Conservation (phyloP, 2,797 vertebrate species). For the Takifugu rubripes region DNA sequence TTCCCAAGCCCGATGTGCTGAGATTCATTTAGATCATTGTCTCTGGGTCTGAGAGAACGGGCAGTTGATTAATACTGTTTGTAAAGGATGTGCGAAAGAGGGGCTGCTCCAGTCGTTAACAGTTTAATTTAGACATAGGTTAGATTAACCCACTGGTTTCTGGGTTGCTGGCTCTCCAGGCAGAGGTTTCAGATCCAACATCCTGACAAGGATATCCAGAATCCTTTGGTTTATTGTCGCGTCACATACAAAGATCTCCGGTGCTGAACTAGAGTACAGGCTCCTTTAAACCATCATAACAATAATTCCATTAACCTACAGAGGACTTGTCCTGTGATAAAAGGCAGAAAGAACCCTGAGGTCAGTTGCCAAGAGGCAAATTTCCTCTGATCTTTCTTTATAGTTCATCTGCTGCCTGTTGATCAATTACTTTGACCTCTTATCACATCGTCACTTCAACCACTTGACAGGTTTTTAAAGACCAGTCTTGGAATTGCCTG, state of each 20-base stretch:
- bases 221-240: too few species aligned
- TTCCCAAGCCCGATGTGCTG: slow-evolving; percentile 47
- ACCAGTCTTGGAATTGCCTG: too few species aligned
- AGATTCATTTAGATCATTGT: slow-evolving; percentile 49
- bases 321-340: not conserved
- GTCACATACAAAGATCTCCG: too few species aligned
- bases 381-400: not conserved
- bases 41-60: slow-evolving; percentile 41
- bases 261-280: too few species aligned
- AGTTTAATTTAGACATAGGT: slow-evolving; percentile 52
- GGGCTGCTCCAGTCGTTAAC: slow-evolving; percentile 43
- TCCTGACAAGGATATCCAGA: too few species aligned
- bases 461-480: too few species aligned
- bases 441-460: not conserved
- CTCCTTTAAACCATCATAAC: too few species aligned
- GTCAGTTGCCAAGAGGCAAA: not conserved
- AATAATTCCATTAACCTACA: too few species aligned
- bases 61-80: slow-evolving; percentile 55
- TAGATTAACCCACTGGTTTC: slow-evolving; percentile 43
- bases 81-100: slow-evolving; percentile 37
- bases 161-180: slow-evolving; percentile 1
- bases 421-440: not conserved
- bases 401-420: not conserved
- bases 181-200: too few species aligned
- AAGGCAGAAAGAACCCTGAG: not conserved